Base-by-base conservation (phyloP, 2,113 vertebrate species). In the Pygoscelis adeliae region DNA sequence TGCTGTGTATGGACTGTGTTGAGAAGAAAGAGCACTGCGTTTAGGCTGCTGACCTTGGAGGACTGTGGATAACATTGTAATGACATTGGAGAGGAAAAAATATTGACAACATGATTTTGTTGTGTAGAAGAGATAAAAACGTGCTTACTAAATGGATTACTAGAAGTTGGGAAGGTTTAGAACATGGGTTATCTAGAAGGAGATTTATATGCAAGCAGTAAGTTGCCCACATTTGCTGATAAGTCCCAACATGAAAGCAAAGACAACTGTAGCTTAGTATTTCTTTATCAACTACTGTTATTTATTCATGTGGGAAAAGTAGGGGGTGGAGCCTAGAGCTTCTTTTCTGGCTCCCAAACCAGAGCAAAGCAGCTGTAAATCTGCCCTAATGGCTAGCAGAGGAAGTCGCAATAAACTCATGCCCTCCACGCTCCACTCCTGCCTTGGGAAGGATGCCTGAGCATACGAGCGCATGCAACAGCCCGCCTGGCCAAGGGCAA, bases 381-480 rank as follows among this genome's bases (percentile, higher is more conserved):
- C 25, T 49, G 23, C 38, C n/a, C 15, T 58, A 38, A 44, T 18
- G 26, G 18, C 25, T 38, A 85, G 38, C 32, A 91, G 30, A n/a
- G n/a, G 42, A 77, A 63, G n/a, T 21, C 58, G n/a, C 44, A 71
- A 56, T 30, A 71, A 77, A 56, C 5, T 14, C 22, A n/a, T 0
- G 9, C 20, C 15, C 15, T 44, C 55, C 11, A 14, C 1, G 5
- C 38, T 52, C 49, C 1, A 2, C 20, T 85, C 34, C 38, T 67
- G 47, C 17, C 10, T 23, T 58, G n/a, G 9, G 27, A 46, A 62
- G 19, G 19, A 49, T 34, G 23, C 9, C 67, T 56, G 40, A 81
- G 19, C 10, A 2, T 9, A 29, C 0, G 5, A 67, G 16, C 2
- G 0, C 17, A 3, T 16, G 16, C 32, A 74, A 40, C 61, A 76